Percentiles rank a stretch among this genome's conserved stretches.
Conservation (phyloP, 1,140 invertebrate species). For the Zaprionus inermis region DNA sequence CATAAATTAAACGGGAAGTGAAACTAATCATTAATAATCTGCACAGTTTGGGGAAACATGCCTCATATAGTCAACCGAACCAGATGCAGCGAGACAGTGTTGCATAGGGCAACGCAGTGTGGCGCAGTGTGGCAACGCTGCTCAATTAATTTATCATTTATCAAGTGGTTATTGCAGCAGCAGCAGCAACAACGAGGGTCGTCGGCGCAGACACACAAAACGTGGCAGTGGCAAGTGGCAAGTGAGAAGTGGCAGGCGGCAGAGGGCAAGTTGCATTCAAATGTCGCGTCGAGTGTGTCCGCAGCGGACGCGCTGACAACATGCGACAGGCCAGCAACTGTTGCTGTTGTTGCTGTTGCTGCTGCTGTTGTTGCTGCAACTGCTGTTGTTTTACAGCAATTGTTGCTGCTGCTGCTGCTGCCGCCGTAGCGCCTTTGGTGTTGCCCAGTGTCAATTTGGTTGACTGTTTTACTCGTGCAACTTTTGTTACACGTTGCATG, state of each 20-base stretch:
- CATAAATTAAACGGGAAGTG: background rate
- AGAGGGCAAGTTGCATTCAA: constrained; percentile 45
- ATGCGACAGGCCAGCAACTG: constrained; percentile 38
- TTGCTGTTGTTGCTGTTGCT: constrained; percentile 49
- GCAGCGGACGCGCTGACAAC: constrained; percentile 30
- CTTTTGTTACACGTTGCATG: constrained; percentile 56
- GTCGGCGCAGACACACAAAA: constrained; percentile 18
- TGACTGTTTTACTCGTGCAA: constrained; percentile 48
- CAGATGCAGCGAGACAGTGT: constrained; percentile 1
- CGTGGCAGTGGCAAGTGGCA: constrained; percentile 56
- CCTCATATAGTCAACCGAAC: constrained; percentile 14
- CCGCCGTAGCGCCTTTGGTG: constrained; percentile 40
- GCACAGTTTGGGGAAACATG: background rate
- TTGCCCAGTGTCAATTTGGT: constrained; percentile 52
- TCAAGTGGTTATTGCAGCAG: constrained; percentile 66
- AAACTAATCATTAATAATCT: background rate
- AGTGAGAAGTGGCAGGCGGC: background rate
- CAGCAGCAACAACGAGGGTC: constrained; percentile 15
- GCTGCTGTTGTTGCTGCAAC: constrained; percentile 8
- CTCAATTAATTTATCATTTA: constrained; percentile 81
- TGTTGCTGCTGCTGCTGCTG: constrained; percentile 28
- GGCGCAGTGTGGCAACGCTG: constrained; percentile 63
- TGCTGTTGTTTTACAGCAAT: constrained; percentile 41
- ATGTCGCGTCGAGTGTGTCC: constrained; percentile 61
- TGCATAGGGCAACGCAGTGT: constrained; percentile 43